phyloP scores from a whole-genome alignment of 2,888 invertebrate genomes.

The Sesia bembeciformis region DNA sequence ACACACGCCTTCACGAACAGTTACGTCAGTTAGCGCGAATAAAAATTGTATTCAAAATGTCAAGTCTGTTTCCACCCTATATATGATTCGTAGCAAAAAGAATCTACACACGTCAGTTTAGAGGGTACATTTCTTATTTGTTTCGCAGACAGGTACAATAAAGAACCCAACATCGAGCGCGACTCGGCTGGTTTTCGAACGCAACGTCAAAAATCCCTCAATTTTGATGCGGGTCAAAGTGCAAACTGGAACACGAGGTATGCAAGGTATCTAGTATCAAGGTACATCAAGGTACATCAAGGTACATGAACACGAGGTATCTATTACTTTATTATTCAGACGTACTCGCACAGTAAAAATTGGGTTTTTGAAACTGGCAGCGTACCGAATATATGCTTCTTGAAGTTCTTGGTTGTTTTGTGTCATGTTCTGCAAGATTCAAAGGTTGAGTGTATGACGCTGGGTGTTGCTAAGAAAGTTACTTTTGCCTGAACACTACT shows the following conservation, averaged over 20 bases:
- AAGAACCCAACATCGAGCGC: slow-evolving; percentile 15
- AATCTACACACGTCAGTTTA: slow-evolving; percentile 38
- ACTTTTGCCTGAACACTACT: too few species aligned
- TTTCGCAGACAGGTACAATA: slow-evolving; percentile 31
- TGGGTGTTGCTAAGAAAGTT: too few species aligned
- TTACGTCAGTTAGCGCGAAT: neutral
- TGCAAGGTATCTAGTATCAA: too few species aligned
- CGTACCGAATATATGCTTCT: too few species aligned
- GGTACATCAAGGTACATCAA: too few species aligned
- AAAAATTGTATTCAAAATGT: slow-evolving; percentile 26
- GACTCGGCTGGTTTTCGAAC: too few species aligned
- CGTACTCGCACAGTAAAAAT: too few species aligned
- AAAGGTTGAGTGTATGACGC: too few species aligned
- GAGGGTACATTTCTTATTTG: slow-evolving; percentile 21
- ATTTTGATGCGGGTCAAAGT: slow-evolving; percentile 45
- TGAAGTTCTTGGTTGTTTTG: too few species aligned
- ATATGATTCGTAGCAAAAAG: slow-evolving; percentile 36
- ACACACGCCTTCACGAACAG: neutral
- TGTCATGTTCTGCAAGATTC: too few species aligned
- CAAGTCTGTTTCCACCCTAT: slow-evolving; percentile 18
- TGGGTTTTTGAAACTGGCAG: too few species aligned
- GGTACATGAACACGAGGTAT: slow-evolving; percentile 31
- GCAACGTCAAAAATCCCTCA: slow-evolving; percentile 16
- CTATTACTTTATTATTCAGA: too few species aligned
- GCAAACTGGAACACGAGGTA: slow-evolving; percentile 40